Base-by-base conservation (phyloP, 2,888 invertebrate genomes). In the Fissipunctia ypsillon region DNA sequence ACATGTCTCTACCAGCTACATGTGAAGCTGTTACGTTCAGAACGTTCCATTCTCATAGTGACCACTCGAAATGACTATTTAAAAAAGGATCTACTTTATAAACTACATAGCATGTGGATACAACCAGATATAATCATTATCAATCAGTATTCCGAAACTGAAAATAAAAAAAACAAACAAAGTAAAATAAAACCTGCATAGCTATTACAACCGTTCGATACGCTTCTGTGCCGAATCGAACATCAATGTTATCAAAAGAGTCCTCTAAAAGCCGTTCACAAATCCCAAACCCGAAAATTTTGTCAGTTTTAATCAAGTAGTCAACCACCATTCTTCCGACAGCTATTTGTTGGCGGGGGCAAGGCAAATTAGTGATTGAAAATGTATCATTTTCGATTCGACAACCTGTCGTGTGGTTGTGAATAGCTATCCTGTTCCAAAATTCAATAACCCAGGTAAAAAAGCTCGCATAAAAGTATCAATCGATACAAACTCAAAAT, bases 401-500 rank as follows among this genome's bases (percentile, higher is more conserved):
- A n/a, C n/a, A n/a, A n/a, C n/a, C n/a, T n/a, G n/a, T n/a, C n/a
- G n/a, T n/a, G n/a, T n/a, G n/a, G n/a, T n/a, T n/a, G n/a, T n/a
- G n/a, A n/a, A n/a, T n/a, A n/a, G n/a, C n/a, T n/a, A n/a, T n/a
- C n/a, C n/a, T 3, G 48, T 77, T 48, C 77, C 31, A 16, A 19
- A n/a, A 45, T 38, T 45, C 38, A 45, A 52, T 52, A 61, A 56
- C 7, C 31, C 10, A 43, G 35, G 2, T 31, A 19, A 61, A 65
- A 60, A 52, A 64, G 56, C 19, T 28, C 56, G 7, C 54, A 68
- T 28, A 38, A 45, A 69, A 38, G 50, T 28, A 68, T 41, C 52
- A 52, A 48, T 64, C 22, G 16, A 76, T 56, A n/a, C 19, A 31
- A 73, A 56, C 56, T 64, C 56, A 69, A 68, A 41, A 19, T 63